Percentiles rank a stretch among this genome's conserved stretches.
Conservation (phyloP, 2,888 invertebrate genomes). For the Drosophila multiciliata region DNA sequence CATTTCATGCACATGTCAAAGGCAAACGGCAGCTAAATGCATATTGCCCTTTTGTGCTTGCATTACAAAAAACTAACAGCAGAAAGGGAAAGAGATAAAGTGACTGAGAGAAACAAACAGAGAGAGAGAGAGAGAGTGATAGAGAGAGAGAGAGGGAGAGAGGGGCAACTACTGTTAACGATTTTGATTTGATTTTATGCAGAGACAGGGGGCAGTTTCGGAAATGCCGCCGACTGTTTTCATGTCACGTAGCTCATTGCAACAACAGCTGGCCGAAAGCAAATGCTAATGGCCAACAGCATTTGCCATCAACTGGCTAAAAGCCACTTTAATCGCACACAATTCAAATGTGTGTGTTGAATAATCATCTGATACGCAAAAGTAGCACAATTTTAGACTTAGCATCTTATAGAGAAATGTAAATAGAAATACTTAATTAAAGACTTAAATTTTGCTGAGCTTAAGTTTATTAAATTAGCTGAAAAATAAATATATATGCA, state of each 20-base stretch:
- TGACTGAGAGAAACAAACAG: background rate
- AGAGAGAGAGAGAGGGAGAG: too few relatives aligned
- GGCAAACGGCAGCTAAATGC: conserved; percentile 56
- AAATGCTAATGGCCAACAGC: conserved; percentile 53
- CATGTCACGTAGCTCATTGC: conserved; percentile 66
- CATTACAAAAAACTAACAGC: conserved; percentile 45
- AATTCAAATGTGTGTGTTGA: conserved; percentile 1
- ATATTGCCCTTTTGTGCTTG: conserved; percentile 62
- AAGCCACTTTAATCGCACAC: conserved; percentile 48
- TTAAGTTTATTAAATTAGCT: background rate
- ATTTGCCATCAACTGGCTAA: conserved; percentile 42
- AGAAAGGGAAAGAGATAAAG: background rate
- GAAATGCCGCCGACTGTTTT: conserved; percentile 38
- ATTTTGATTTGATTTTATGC: conserved; percentile 61
- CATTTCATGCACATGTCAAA: conserved; percentile 63
- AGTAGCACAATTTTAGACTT: background rate
- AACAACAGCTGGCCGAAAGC: conserved; percentile 48
- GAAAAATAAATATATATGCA: background rate
- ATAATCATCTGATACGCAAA: background rate
- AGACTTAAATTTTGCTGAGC: too few relatives aligned
- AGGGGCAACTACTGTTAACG: conserved; percentile 35
- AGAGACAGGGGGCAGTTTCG: conserved; percentile 11
- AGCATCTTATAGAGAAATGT: background rate
- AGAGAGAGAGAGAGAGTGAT: background rate
- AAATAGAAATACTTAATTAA: too few relatives aligned